A percentile compares a stretch with the other conserved stretches of the same genome.
Conservation (phyloP, 1,140 invertebrate species). For the Papilio helenus region DNA sequence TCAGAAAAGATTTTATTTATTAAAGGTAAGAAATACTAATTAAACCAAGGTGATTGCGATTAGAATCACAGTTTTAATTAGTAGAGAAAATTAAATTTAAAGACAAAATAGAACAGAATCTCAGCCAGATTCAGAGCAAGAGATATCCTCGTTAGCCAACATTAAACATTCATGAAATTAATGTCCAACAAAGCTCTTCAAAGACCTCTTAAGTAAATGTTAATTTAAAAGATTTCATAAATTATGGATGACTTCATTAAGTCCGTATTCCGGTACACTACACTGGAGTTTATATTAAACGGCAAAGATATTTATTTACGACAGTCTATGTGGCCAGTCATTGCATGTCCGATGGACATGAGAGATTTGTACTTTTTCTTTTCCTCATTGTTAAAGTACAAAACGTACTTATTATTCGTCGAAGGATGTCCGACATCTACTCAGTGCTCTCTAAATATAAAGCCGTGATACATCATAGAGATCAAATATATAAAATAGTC, state of each 20-base stretch:
- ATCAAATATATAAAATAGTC: background rate
- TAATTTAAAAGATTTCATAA: conserved; percentile 28
- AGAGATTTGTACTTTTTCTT: no score
- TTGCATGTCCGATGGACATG: no score
- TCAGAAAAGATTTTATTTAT: background rate
- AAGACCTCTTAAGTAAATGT: conserved; percentile 27
- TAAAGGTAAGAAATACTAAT: no score
- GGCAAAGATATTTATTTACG: background rate
- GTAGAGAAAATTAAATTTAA: background rate
- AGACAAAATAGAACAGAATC: background rate
- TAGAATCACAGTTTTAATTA: no score
- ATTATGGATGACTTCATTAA: conserved; percentile 26
- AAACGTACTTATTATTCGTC: no score
- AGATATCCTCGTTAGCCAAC: conserved; percentile 5
- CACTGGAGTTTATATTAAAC: background rate
- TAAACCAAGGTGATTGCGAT: no score
- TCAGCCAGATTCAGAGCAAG: background rate
- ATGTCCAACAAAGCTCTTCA: conserved; percentile 18
- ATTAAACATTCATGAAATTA: conserved; percentile 27
- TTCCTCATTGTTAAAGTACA: no score
- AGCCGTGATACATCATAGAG: no score
- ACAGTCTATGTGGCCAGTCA: background rate
- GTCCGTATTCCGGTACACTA: background rate
- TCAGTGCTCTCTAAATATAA: no score
- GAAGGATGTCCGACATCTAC: no score